These are phyloP conservation scores for Pollenia griseotomentosa DNA, from an alignment of 2,888 invertebrate species.

Conservation along the genomic window DNA sequence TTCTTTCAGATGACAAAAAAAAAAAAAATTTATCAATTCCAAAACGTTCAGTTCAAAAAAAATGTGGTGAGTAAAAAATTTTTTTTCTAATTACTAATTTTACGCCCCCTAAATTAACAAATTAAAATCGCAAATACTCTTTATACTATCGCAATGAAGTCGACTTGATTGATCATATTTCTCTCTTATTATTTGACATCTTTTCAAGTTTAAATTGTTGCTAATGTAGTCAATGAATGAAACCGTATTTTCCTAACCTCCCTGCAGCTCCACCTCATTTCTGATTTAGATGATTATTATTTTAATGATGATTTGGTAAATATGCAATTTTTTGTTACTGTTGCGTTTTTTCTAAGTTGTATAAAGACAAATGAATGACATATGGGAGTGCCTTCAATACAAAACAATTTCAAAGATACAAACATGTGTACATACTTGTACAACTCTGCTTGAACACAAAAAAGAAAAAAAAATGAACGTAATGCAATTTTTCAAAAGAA, in stretches of 20 bases:
- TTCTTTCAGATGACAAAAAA: too few species aligned
- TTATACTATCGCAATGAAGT: neutral
- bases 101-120: too few species aligned
- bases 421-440: neutral
- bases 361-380: conserved; percentile 69
- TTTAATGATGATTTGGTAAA: conserved; percentile 69
- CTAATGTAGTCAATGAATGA: conserved; percentile 55
- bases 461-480: conserved; percentile 17
- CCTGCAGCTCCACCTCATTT: conserved; percentile 58
- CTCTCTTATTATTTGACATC: conserved; percentile 18
- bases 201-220: conserved; percentile 65
- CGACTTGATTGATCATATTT: neutral
- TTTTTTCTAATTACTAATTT: too few species aligned
- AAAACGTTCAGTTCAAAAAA: too few species aligned
- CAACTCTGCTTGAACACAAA: conserved; percentile 45
- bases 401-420: conserved; percentile 53
- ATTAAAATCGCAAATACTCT: neutral
- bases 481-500: conserved; percentile 41
- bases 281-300: conserved; percentile 66
- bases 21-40: too few species aligned
- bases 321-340: conserved; percentile 30
- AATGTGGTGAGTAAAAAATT: too few species aligned
- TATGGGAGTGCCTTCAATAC: conserved; percentile 72
- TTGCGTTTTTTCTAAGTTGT: conserved; percentile 14
- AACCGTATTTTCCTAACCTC: conserved; percentile 40